Evolutionary conservation across 2,888 invertebrate genomes (phyloP).

Genomic region (Parnassius mnemosyne): DNA sequence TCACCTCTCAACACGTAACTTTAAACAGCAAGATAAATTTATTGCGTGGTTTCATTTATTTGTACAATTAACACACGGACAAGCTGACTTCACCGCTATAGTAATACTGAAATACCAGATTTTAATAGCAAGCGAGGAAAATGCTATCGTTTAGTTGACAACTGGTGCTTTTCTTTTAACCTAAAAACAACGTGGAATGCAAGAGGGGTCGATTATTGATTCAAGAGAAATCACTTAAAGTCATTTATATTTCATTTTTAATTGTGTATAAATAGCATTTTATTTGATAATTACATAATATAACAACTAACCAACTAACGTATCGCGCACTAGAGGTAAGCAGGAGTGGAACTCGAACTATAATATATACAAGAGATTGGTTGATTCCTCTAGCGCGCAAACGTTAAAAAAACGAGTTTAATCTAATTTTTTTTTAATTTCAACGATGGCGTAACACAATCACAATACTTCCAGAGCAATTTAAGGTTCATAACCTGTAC

Average conservation of each 20-base stretch:
- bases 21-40: constrained; percentile 60
- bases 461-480: neutral
- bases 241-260: constrained; percentile 19
- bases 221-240: constrained; percentile 42
- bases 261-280: constrained; percentile 52
- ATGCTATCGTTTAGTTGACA: neutral
- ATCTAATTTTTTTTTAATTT: neutral
- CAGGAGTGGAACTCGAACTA: neutral
- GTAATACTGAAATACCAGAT: constrained; percentile 15
- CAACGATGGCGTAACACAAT: neutral
- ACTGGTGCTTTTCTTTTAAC: neutral
- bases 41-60: constrained; percentile 36
- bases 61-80: neutral
- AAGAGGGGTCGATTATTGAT: constrained; percentile 50
- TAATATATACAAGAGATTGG: neutral
- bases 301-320: constrained; percentile 44
- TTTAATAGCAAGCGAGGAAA: neutral
- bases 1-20: constrained; percentile 57
- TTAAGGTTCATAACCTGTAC: neutral
- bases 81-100: constrained; percentile 16
- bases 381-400: neutral
- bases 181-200: constrained; percentile 64
- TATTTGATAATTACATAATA: constrained; percentile 45
- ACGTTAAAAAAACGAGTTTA: neutral
- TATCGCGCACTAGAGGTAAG: neutral